Percentiles rank a stretch among this genome's conserved stretches.
These are phyloP conservation scores for Hydrotaea diabolus DNA, from an alignment of 2,888 invertebrate genomes.

Conservation along the genomic window DNA sequence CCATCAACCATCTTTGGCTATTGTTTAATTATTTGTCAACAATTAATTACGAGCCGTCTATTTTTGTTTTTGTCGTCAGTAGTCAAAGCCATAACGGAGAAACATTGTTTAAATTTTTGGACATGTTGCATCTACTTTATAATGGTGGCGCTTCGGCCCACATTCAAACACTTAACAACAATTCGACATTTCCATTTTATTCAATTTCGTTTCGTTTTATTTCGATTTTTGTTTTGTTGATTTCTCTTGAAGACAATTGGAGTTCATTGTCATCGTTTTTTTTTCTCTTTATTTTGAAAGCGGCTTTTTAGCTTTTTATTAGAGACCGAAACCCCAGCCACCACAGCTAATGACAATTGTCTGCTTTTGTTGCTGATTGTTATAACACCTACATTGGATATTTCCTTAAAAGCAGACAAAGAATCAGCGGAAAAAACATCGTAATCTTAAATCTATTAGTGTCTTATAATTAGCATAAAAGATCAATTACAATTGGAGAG, in stretches of 20 bases:
- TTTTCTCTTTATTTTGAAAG: not conserved
- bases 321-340: not conserved
- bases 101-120: conserved; percentile 16
- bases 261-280: not conserved
- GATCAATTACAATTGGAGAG: conserved; percentile 43
- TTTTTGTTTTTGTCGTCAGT: conserved; percentile 7
- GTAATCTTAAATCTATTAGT: conserved; percentile 32
- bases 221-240: conserved; percentile 1
- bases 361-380: not conserved
- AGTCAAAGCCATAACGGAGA: not conserved
- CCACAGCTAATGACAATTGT: not conserved
- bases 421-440: too few species aligned
- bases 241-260: not conserved
- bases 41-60: not conserved
- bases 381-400: not conserved
- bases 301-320: too few species aligned
- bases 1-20: too few species aligned
- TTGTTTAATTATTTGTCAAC: too few species aligned
- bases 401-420: not conserved
- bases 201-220: too few species aligned
- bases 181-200: too few species aligned
- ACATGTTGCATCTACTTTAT: too few species aligned
- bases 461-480: conserved; percentile 47
- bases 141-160: conserved; percentile 32
- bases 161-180: not conserved